Evolutionary conservation across 1,140 invertebrate species (phyloP).

Genomic region (Apis florea): DNA sequence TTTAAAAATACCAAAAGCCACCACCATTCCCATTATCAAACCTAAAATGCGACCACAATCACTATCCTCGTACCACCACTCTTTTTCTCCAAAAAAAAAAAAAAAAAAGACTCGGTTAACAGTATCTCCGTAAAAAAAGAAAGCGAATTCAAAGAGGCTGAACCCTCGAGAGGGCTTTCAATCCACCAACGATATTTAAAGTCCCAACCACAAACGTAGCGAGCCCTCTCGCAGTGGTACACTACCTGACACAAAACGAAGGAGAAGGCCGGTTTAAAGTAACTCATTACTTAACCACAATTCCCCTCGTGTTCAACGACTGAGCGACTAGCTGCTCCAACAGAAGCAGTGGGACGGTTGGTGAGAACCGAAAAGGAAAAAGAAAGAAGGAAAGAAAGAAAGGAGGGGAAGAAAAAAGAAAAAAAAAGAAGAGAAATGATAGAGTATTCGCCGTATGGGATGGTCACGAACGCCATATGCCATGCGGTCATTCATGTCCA

Average conservation of each 20-base stretch:
- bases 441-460: conserved; percentile 26
- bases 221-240: not conserved
- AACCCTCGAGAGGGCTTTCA: not conserved
- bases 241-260: not conserved
- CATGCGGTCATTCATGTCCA: conserved; percentile 56
- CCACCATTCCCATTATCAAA: not conserved
- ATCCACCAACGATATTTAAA: conserved; percentile 12
- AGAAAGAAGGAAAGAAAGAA: not conserved
- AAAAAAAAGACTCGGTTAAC: not conserved
- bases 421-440: not conserved
- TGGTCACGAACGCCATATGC: conserved; percentile 47
- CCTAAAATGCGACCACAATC: not conserved
- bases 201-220: not conserved
- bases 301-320: not conserved
- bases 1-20: not conserved
- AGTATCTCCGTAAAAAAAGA: not conserved
- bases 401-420: not conserved
- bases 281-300: conserved; percentile 33
- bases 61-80: not conserved
- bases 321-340: not conserved
- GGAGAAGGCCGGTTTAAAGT: conserved; percentile 8
- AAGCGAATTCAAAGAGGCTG: not conserved
- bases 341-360: not conserved
- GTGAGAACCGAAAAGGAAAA: not conserved
- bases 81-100: too few relatives aligned